These are phyloP conservation scores for Phycodurus eques DNA, from an alignment of 2,113 vertebrate species.

Conservation along the genomic window DNA sequence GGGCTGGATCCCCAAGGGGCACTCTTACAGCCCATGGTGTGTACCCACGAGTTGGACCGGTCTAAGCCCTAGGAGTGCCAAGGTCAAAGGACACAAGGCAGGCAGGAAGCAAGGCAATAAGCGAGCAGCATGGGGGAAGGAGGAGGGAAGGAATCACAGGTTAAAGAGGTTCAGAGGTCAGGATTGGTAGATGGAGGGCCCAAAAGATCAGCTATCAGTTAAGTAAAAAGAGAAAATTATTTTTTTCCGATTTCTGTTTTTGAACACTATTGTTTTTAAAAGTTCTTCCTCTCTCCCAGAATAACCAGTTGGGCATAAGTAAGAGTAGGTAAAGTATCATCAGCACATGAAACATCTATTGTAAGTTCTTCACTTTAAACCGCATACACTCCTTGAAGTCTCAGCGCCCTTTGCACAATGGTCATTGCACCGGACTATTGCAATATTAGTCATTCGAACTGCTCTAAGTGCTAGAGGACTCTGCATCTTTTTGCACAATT, in stretches of 20 bases:
- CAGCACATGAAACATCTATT: constrained; percentile 41
- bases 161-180: constrained; percentile 72
- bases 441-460: too few relatives aligned
- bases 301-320: constrained; percentile 23
- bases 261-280: background rate
- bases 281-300: constrained; percentile 19
- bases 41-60: constrained; percentile 99
- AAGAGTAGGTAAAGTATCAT: constrained; percentile 47
- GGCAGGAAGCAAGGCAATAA: constrained; percentile 66
- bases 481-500: too few relatives aligned
- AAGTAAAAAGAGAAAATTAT: constrained; percentile 22
- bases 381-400: too few relatives aligned
- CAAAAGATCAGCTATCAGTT: constrained; percentile 52
- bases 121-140: constrained; percentile 69
- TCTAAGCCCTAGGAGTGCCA: constrained; percentile 95
- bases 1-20: constrained; percentile 98
- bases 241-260: background rate
- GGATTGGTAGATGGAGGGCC: constrained; percentile 49
- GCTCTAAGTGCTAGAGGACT: too few relatives aligned
- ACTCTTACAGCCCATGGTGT: constrained; percentile 98
- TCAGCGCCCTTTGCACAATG: too few relatives aligned
- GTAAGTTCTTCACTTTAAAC: background rate
- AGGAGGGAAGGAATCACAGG: constrained; percentile 73
- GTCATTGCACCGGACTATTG: too few relatives aligned
- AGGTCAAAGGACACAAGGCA: constrained; percentile 84